phyloP scores from a whole-genome alignment of 2,797 vertebrate genomes.

The Pipistrellus pipistrellus region DNA sequence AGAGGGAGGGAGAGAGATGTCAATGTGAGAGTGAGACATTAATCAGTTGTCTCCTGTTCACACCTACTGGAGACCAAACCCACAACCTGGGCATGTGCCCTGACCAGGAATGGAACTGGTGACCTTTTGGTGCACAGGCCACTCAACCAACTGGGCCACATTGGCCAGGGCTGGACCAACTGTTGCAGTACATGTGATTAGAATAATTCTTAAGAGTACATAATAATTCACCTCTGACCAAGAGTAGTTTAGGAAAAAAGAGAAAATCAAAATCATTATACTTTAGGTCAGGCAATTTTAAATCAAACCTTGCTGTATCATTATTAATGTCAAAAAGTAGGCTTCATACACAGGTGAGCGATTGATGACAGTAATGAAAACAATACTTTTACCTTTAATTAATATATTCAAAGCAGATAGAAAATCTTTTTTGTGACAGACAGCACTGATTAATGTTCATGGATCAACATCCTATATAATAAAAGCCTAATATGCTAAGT shows the following conservation, averaged over 20 bases:
- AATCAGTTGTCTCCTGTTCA: not conserved
- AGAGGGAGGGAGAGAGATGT: not conserved
- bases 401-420: not conserved
- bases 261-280: not conserved
- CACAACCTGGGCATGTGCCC: not conserved
- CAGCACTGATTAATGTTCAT: not conserved
- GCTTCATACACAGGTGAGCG: not conserved
- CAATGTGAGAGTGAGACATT: not conserved
- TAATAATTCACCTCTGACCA: conserved; percentile 45
- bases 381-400: conserved; percentile 1
- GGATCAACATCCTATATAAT: not conserved
- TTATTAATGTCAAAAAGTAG: conserved; percentile 4
- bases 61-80: not conserved
- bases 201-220: conserved; percentile 24
- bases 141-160: not conserved
- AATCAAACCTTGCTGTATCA: conserved; percentile 14
- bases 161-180: not conserved
- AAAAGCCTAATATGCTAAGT: no score
- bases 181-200: not conserved
- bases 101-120: not conserved
- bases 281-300: not conserved
- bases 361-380: not conserved
- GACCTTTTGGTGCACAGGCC: not conserved
- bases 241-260: not conserved
- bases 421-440: not conserved